Percentiles rank a stretch among this genome's conserved stretches.
phyloP scores from a whole-genome alignment of 2,797 vertebrate genomes.

The Molothrus aeneus region DNA sequence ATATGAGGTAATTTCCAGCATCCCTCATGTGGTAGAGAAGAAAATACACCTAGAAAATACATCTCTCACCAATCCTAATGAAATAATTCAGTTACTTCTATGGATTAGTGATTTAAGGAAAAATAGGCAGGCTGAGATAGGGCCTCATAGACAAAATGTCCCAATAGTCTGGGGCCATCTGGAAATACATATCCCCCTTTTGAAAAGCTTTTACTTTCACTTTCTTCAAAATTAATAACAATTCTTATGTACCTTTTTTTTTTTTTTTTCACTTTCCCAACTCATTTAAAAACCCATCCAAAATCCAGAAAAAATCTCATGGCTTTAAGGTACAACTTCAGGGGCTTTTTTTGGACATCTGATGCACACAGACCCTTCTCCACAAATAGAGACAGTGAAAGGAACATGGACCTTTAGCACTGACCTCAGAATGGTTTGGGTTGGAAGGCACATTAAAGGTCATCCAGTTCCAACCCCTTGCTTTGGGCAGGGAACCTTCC shows the following conservation, averaged over 20 bases:
- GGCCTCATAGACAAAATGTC: background rate
- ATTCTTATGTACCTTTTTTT: background rate
- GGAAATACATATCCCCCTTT: background rate
- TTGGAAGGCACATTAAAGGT: background rate
- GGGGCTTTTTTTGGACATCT: background rate
- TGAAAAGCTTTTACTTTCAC: background rate
- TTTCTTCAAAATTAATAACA: background rate
- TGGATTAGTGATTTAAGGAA: background rate
- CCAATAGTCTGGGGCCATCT: background rate
- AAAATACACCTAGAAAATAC: background rate
- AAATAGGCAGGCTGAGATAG: background rate
- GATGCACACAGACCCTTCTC: background rate
- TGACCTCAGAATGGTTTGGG: background rate
- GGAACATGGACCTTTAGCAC: background rate
- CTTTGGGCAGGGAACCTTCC: background rate
- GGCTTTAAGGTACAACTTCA: background rate
- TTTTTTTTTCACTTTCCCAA: background rate
- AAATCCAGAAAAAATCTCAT: background rate
- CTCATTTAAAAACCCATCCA: accelerated
- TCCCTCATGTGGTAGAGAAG: background rate
- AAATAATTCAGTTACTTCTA: background rate
- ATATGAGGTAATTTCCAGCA: background rate
- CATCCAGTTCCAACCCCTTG: background rate
- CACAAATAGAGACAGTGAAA: background rate
- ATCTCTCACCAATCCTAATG: background rate